Evolutionary conservation across 2,113 vertebrate species (phyloP).

Genomic region (Sisor rabdophorus): DNA sequence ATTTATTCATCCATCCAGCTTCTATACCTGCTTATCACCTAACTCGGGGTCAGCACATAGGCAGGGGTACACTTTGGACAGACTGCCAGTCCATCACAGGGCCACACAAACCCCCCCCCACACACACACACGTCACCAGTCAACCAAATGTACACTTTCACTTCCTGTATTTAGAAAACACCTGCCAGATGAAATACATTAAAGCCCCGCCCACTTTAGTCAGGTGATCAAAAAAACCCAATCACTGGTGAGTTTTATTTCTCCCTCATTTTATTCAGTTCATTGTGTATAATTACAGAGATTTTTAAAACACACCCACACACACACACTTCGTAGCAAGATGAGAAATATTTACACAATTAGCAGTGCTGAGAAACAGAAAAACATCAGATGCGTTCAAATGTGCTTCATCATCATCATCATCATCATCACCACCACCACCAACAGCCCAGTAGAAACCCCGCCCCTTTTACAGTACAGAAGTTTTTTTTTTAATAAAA

Average conservation of each 20-base stretch:
- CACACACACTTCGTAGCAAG: not conserved
- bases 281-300: slow-evolving; percentile 6
- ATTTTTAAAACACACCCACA: slow-evolving; percentile 7
- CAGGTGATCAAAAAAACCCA: too few species aligned
- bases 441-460: not conserved
- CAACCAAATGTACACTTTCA: too few species aligned
- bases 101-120: too few species aligned
- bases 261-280: slow-evolving; percentile 31
- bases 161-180: too few species aligned
- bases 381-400: not conserved
- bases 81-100: too few species aligned
- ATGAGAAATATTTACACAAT: slow-evolving; percentile 27
- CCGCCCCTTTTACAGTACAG: not conserved
- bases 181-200: too few species aligned
- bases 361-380: slow-evolving; percentile 4
- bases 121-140: too few species aligned
- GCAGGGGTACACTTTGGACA: too few species aligned
- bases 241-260: not conserved
- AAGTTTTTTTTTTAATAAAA: slow-evolving; percentile 2
- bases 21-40: too few species aligned
- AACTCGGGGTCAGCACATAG: too few species aligned
- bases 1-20: too few species aligned
- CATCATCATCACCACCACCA: not conserved
- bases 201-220: too few species aligned
- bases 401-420: not conserved